Conservation (phyloP, 2,797 vertebrate genomes). For the Galago senegalensis region DNA sequence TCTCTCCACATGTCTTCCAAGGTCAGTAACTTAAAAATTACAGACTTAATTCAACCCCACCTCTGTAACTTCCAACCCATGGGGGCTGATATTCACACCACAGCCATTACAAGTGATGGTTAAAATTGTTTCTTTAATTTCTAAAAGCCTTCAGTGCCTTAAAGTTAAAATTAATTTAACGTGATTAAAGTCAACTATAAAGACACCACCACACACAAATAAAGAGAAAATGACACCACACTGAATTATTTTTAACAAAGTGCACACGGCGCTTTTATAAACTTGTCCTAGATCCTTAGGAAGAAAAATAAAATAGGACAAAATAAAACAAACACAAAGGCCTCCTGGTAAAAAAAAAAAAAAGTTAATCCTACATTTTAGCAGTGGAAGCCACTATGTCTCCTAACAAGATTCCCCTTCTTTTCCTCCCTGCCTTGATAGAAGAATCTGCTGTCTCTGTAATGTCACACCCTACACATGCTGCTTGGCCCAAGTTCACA, state of each 20-base stretch:
- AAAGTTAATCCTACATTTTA: background rate
- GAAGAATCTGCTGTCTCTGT: background rate
- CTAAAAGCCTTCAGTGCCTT: background rate
- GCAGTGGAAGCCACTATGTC: background rate
- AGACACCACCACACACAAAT: too few species aligned
- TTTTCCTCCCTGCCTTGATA: fast-evolving
- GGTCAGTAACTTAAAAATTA: background rate
- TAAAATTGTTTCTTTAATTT: background rate
- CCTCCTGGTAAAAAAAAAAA: background rate
- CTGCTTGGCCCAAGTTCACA: background rate
- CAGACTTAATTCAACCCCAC: background rate
- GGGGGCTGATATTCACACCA: background rate
- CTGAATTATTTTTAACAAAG: background rate
- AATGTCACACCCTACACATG: background rate
- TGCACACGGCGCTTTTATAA: background rate
- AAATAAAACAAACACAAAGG: conserved; percentile 34
- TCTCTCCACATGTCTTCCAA: conserved; percentile 19
- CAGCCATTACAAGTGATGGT: background rate
- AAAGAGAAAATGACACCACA: background rate
- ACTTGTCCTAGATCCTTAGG: background rate
- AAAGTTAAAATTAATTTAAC: background rate
- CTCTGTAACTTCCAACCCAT: background rate
- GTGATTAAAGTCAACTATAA: background rate
- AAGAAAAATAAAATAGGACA: conserved; percentile 15
- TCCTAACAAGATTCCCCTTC: background rate